Evolutionary conservation across 2,797 vertebrate species (phyloP), one percentile per base, ranked within the genome.

Genomic region (Limnodromus scolopaceus): DNA sequence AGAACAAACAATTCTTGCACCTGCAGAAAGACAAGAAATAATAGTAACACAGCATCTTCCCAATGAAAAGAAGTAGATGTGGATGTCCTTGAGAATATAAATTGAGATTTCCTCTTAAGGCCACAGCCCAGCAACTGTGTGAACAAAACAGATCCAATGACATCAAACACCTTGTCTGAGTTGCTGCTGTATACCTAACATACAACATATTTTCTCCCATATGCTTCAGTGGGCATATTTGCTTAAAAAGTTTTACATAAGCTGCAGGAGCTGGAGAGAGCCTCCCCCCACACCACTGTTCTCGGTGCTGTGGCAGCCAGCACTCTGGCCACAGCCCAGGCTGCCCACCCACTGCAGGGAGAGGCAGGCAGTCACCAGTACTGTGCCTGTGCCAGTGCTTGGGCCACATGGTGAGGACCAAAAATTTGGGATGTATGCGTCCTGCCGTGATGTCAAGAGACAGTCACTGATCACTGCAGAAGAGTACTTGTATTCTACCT

Each of bases 271-370:
- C 6, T 68, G 32, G 18, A 57, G 22, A 55, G n/a, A 64, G 17
- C 51, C 76, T 58, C 34, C 4, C 19, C 20, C 12, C 9, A 13
- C 0, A 1, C 36, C 0, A 0, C 1, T 5, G 30, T 22, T 17
- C 7, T 51, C 34, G n/a, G 36, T 18, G 19, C 19, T 0, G 0
- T 8, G 49, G 54, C 16, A 66, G 30, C 19, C 0, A 0, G 38
- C 14, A 63, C 30, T 32, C 24, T 18, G n/a, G 27, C 30, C 2
- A 1, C 48, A 82, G 36, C 38, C 53, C 7, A 10, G 45, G 13
- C n/a, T 74, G 28, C 48, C 36, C 53, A 68, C 19, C 16, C 15
- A 1, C 45, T 36, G 53, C 20, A 34, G 9, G 23, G 28, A 18
- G 10, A 68, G 22, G 39, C 8, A 45, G 0, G 0, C 6, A 43